phyloP scores from a whole-genome alignment of 2,797 vertebrate genomes.

The Eupleurogrammus muticus region DNA sequence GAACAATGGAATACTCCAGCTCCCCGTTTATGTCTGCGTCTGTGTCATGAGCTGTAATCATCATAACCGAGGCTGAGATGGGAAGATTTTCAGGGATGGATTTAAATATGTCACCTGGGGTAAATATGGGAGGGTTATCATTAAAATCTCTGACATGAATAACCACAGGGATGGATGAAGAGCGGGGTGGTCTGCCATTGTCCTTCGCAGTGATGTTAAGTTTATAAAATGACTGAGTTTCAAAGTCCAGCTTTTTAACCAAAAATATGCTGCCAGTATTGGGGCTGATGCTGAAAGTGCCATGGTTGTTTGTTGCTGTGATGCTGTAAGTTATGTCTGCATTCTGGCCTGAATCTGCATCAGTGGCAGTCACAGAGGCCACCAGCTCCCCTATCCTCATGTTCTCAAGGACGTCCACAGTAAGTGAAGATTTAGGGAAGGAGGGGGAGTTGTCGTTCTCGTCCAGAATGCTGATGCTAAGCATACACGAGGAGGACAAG shows the following conservation, averaged over 20 bases:
- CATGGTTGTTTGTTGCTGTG: conserved; percentile 93
- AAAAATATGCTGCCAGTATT: conserved; percentile 97
- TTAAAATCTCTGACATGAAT: conserved; percentile 97
- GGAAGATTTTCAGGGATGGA: conserved; percentile 96
- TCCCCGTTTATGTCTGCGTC: conserved; percentile 96
- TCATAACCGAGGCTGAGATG: conserved; percentile 91
- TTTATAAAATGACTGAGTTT: conserved; percentile 94
- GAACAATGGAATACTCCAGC: conserved; percentile 92
- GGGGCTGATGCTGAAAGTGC: conserved; percentile 96
- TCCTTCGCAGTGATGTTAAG: conserved; percentile 96
- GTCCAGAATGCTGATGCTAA: conserved; percentile 93
- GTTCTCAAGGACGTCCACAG: conserved; percentile 95
- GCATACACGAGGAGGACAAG: conserved; percentile 92
- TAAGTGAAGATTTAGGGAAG: conserved; percentile 90
- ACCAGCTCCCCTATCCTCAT: conserved; percentile 97
- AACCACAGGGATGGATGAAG: conserved; percentile 92
- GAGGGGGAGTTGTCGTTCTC: conserved; percentile 97
- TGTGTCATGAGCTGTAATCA: conserved; percentile 92
- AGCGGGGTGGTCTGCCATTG: conserved; percentile 91
- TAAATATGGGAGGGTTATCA: conserved; percentile 95
- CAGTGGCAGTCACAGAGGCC: conserved; percentile 93
- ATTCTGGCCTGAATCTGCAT: conserved; percentile 93
- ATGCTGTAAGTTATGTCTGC: conserved; percentile 96
- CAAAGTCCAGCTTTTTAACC: conserved; percentile 94
- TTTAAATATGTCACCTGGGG: conserved; percentile 95